Evolutionary conservation across 2,888 invertebrate genomes (phyloP).

Genomic region (Stenichneumon culpator): DNA sequence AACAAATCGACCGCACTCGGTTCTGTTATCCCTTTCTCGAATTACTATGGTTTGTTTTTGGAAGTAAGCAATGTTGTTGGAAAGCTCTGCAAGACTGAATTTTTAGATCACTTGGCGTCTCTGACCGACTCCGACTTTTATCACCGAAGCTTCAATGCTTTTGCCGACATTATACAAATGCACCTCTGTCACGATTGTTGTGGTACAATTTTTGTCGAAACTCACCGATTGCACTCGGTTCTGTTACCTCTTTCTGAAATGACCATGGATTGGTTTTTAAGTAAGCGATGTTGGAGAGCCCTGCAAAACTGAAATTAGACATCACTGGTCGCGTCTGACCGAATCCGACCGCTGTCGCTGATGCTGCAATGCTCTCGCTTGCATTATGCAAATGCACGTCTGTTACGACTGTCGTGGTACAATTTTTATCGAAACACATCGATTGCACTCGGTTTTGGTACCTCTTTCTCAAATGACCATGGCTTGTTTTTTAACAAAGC

Average conservation of each 20-base stretch:
- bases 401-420: not conserved
- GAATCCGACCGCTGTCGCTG: constrained; percentile 23
- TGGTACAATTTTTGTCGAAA: not conserved
- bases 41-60: no score
- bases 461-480: no score
- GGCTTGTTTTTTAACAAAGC: no score
- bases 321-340: constrained; percentile 30
- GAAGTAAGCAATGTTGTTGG: no score
- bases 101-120: constrained; percentile 26
- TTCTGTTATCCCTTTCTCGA: not conserved
- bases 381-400: not conserved
- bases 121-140: constrained; percentile 25
- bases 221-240: not conserved
- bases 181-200: not conserved
- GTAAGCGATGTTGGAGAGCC: no score
- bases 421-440: not conserved
- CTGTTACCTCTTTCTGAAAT: not conserved
- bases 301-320: constrained; percentile 13
- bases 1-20: not conserved
- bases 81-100: not conserved
- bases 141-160: not conserved
- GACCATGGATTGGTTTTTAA: no score
- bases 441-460: not conserved
- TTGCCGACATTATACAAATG: not conserved
- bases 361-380: not conserved